These are phyloP conservation scores for Gracilinanus agilis DNA, from an alignment of 2,113 vertebrate species.

Conservation along the genomic window DNA sequence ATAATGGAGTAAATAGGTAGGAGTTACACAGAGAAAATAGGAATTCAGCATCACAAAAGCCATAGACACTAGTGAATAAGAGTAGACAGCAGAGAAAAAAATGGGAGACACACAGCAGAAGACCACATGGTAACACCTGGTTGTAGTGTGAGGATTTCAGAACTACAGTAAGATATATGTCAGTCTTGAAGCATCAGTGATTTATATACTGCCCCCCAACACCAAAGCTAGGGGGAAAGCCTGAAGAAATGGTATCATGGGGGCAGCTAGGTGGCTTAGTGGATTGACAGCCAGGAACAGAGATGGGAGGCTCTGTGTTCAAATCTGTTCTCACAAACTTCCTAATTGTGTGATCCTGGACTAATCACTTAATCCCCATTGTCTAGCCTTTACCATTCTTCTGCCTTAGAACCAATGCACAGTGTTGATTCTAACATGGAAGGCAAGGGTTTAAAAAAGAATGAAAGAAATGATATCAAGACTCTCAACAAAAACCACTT, in stretches of 20 bases:
- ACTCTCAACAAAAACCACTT: not conserved
- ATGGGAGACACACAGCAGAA: not conserved
- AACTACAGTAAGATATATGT: not conserved
- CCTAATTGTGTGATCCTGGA: too few species aligned
- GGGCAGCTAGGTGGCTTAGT: too few species aligned
- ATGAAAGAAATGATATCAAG: not conserved
- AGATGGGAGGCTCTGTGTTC: too few species aligned
- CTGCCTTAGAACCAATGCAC: too few species aligned
- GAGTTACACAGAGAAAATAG: not conserved
- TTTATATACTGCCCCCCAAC: not conserved
- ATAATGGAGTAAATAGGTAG: not conserved
- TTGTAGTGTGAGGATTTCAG: not conserved
- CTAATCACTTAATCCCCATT: too few species aligned
- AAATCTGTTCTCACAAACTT: too few species aligned
- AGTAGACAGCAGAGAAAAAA: not conserved
- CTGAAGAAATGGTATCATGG: not conserved
- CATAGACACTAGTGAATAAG: not conserved
- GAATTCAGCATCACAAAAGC: not conserved
- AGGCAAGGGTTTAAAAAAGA: too few species aligned
- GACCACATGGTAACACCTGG: not conserved
- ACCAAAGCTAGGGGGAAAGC: not conserved
- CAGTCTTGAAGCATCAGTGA: not conserved
- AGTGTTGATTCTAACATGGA: too few species aligned
- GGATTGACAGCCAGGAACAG: too few species aligned
- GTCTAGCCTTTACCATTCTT: too few species aligned